phyloP scores from a whole-genome alignment of 2,113 vertebrate genomes.

The Sander lucioperca region DNA sequence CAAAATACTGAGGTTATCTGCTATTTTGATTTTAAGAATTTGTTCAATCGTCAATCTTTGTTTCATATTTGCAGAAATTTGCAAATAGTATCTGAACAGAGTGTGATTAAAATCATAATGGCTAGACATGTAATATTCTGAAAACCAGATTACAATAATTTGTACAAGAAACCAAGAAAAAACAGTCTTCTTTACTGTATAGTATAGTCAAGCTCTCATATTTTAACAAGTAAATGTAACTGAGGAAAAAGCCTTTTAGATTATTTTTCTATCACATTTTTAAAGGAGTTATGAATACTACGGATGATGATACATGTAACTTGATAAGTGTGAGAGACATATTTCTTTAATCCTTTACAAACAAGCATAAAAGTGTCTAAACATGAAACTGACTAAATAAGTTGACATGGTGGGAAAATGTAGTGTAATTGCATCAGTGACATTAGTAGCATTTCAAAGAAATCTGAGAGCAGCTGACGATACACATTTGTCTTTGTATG shows the following conservation, averaged over 20 bases:
- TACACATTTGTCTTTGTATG: constrained; percentile 35
- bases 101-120: not conserved
- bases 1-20: constrained; percentile 9
- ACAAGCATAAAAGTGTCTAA: not conserved
- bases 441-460: constrained; percentile 5
- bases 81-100: not conserved
- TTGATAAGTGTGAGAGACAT: not conserved
- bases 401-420: not conserved
- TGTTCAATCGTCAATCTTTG: not conserved
- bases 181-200: not conserved
- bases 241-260: not conserved
- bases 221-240: not conserved
- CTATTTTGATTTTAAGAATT: not conserved
- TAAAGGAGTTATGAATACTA: not conserved
- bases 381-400: constrained; percentile 11
- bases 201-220: not conserved
- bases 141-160: constrained; percentile 5
- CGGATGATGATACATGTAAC: not conserved
- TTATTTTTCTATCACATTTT: not conserved
- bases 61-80: constrained; percentile 12
- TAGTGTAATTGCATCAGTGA: constrained; percentile 18
- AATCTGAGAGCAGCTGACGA: constrained; percentile 3
- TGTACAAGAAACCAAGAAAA: not conserved
- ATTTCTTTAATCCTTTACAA: not conserved
- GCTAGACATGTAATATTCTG: not conserved